Evolutionary conservation across 2,797 vertebrate genomes (phyloP).

Genomic region (Tokudaia tokunoshimensis): DNA sequence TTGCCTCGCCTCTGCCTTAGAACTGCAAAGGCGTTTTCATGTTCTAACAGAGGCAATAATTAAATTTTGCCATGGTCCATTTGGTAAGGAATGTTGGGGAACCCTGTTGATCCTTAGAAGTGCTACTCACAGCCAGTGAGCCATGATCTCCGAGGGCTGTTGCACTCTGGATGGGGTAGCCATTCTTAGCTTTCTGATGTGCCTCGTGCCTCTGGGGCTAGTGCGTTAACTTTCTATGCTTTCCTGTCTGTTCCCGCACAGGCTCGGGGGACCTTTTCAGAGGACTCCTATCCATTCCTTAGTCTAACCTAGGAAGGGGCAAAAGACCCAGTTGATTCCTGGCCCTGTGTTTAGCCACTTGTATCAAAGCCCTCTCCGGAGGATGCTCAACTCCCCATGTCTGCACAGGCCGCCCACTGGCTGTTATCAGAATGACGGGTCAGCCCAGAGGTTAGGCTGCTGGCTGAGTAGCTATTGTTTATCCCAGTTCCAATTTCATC

Average conservation of each 20-base stretch:
- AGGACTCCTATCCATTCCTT: neutral
- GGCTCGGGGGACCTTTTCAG: neutral
- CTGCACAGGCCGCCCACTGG: neutral
- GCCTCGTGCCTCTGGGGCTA: neutral
- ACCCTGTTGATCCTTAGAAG: conserved; percentile 14
- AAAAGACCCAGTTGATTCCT: conserved; percentile 37
- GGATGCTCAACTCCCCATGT: conserved; percentile 36
- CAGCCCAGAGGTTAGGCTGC: conserved; percentile 69
- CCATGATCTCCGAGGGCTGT: neutral
- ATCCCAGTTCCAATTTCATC: conserved; percentile 80
- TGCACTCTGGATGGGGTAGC: neutral
- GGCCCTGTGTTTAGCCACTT: conserved; percentile 12
- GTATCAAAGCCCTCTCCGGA: neutral
- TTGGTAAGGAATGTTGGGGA: conserved; percentile 37
- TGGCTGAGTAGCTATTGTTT: conserved; percentile 78
- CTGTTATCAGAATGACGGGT: conserved; percentile 63
- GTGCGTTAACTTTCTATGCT: neutral
- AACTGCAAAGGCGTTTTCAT: conserved; percentile 59
- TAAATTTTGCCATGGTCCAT: conserved; percentile 47
- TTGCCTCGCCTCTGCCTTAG: conserved; percentile 23
- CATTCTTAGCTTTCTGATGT: neutral
- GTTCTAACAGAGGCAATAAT: conserved; percentile 58
- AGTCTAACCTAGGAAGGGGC: neutral
- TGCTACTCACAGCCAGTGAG: neutral
- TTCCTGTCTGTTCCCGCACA: neutral